phyloP scores from a whole-genome alignment of 2,113 vertebrate genomes.

The Paedocypris sp. region DNA sequence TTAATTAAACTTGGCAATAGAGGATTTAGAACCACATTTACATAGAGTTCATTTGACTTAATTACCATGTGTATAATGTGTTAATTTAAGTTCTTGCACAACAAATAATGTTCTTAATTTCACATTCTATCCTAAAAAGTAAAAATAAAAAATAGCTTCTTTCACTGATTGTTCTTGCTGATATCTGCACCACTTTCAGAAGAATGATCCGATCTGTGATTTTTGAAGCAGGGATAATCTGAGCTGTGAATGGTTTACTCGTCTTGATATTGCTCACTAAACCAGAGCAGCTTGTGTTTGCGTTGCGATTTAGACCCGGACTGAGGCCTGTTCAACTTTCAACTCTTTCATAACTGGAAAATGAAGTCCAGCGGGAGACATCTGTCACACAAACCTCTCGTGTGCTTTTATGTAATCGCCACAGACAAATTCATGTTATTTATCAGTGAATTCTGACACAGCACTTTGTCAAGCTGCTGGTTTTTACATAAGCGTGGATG shows the following conservation, averaged over 20 bases:
- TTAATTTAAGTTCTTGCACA: too few species aligned
- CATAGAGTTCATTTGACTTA: too few species aligned
- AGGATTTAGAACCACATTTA: too few species aligned
- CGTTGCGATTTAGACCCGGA: background rate
- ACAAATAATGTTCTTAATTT: too few species aligned
- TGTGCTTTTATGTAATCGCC: slow-evolving; percentile 22
- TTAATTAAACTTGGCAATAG: too few species aligned
- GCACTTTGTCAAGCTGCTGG: background rate
- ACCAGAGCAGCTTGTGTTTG: background rate
- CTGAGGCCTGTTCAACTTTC: too few species aligned
- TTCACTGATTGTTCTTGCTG: too few species aligned
- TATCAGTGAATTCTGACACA: background rate
- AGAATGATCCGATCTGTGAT: too few species aligned
- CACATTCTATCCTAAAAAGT: too few species aligned
- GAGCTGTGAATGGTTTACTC: background rate
- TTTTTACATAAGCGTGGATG: too few species aligned
- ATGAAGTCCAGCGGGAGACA: slow-evolving; percentile 27
- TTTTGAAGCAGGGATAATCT: background rate
- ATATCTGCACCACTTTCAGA: too few species aligned
- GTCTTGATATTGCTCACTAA: background rate
- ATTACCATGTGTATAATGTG: too few species aligned
- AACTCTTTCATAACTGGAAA: slow-evolving; percentile 26
- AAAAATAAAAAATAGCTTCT: background rate
- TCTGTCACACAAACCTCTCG: slow-evolving; percentile 17
- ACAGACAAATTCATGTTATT: background rate